A percentile compares a stretch with the other conserved stretches of the same genome.
Evolutionary conservation across 2,888 invertebrate genomes (phyloP).

Genomic region (Thecocarcelia acutangulata): DNA sequence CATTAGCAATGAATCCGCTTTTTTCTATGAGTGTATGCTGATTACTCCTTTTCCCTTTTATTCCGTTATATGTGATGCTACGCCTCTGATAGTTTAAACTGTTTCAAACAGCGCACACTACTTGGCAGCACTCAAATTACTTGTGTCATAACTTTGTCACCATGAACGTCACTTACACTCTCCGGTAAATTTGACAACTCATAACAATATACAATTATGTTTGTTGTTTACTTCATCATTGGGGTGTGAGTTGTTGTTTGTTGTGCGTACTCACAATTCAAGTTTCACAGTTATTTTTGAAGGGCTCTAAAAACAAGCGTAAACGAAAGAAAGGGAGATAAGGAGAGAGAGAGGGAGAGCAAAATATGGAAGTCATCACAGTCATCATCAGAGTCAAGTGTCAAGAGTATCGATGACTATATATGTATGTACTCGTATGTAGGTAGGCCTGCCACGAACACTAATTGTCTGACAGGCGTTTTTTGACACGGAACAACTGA

Average conservation of each 20-base stretch:
- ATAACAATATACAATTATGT: conserved; percentile 23
- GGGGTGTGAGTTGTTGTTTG: background rate
- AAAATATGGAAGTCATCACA: conserved; percentile 29
- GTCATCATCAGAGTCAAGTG: conserved; percentile 52
- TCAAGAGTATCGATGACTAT: conserved; percentile 66
- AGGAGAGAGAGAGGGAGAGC: background rate
- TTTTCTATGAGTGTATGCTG: too few species aligned
- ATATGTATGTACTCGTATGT: too few species aligned
- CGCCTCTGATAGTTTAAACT: conserved; percentile 34
- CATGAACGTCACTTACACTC: conserved; percentile 65
- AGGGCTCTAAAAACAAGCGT: too few species aligned
- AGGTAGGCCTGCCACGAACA: conserved; percentile 68
- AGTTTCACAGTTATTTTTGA: conserved; percentile 33
- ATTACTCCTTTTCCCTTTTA: background rate
- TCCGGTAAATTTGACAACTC: conserved; percentile 48
- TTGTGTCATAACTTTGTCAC: conserved; percentile 69
- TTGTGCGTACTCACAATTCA: conserved; percentile 25
- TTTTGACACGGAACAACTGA: conserved; percentile 23
- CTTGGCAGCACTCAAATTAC: conserved; percentile 62
- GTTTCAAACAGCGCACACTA: conserved; percentile 42
- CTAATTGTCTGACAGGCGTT: conserved; percentile 67
- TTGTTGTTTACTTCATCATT: background rate
- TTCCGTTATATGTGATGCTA: background rate
- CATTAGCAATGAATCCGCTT: too few species aligned
- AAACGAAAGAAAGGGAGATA: background rate